phyloP scores from a whole-genome alignment of 2,797 vertebrate species.

The Molossus molossus region DNA sequence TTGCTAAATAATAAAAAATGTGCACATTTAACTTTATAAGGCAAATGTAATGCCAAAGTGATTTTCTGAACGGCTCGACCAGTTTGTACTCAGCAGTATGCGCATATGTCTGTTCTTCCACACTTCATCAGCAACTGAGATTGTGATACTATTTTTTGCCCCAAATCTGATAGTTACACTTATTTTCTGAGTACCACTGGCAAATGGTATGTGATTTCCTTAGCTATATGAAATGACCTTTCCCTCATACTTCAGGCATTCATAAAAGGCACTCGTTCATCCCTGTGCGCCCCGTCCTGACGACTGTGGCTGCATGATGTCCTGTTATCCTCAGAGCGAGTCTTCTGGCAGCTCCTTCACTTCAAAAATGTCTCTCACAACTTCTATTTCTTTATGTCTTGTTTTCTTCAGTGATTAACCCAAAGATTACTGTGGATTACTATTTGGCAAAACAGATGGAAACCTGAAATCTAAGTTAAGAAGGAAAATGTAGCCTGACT shows the following conservation, averaged over 20 bases:
- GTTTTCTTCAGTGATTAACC: background rate
- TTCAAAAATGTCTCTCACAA: background rate
- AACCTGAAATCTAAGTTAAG: background rate
- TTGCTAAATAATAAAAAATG: background rate
- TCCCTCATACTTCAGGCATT: background rate
- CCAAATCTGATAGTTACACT: background rate
- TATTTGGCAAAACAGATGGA: background rate
- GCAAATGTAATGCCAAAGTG: background rate
- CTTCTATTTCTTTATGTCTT: background rate
- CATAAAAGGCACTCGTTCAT: background rate
- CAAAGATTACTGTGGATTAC: background rate
- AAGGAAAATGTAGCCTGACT: background rate
- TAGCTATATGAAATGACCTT: background rate
- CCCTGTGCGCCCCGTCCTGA: accelerated
- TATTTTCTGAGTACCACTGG: background rate
- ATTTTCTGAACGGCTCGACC: background rate
- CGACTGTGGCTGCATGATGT: background rate
- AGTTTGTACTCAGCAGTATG: background rate
- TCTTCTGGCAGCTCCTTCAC: background rate
- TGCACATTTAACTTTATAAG: background rate
- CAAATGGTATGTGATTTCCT: background rate
- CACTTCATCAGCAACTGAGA: background rate
- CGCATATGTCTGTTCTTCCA: background rate
- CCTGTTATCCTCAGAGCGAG: background rate
- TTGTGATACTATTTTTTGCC: background rate